phyloP scores from a whole-genome alignment of 2,888 invertebrate genomes.

The Atethmia centrago region DNA sequence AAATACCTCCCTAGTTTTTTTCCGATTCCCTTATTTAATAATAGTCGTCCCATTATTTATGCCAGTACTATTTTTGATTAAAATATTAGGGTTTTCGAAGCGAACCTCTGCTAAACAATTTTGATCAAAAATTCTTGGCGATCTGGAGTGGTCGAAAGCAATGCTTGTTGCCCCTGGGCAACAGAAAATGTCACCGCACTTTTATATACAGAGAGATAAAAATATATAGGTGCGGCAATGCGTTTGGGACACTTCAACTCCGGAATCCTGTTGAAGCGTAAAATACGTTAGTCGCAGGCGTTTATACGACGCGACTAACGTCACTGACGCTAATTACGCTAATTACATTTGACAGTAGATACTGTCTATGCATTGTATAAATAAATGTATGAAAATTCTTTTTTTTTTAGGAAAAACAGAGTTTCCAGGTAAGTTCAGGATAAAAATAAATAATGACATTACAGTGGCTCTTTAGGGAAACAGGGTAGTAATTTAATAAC shows the following conservation, averaged over 20 bases:
- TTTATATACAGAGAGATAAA: background rate
- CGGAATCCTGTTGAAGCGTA: slow-evolving; percentile 36
- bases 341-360: no score
- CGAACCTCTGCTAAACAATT: background rate
- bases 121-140: slow-evolving; percentile 10
- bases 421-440: background rate
- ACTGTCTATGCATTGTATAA: background rate
- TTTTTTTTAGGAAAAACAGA: background rate
- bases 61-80: slow-evolving; percentile 42
- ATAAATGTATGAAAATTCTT: background rate
- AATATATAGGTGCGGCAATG: background rate
- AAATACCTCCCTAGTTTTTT: slow-evolving; percentile 4
- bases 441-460: slow-evolving; percentile 33
- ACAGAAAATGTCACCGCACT: background rate
- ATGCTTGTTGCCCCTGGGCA: background rate
- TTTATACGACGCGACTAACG: slow-evolving; percentile 40
- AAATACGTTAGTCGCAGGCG: slow-evolving; percentile 35
- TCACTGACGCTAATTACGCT: no score
- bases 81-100: slow-evolving; percentile 17
- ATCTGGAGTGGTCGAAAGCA: background rate
- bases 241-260: slow-evolving; percentile 33
- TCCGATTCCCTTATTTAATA: slow-evolving; percentile 40
- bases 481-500: slow-evolving; percentile 41
- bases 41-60: slow-evolving; percentile 25
- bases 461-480: slow-evolving; percentile 32